Evolutionary conservation across 2,797 vertebrate genomes (phyloP).

Genomic region (Sorex maritimensis): DNA sequence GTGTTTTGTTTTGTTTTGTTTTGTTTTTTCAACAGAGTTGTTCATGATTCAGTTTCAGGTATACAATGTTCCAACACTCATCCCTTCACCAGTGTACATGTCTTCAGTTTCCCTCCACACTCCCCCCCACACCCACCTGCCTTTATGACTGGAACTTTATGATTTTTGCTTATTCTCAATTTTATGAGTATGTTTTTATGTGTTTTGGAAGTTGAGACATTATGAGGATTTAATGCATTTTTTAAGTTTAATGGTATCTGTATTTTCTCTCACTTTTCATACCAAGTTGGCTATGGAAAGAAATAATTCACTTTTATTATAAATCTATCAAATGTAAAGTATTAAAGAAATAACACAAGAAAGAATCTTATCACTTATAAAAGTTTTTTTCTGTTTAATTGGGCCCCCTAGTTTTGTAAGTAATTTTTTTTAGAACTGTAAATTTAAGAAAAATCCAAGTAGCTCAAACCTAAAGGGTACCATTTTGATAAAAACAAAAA

Average conservation of each 20-base stretch:
- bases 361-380: slow-evolving; percentile 64
- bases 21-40: no score
- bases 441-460: slow-evolving; percentile 80
- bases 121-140: no score
- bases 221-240: background rate
- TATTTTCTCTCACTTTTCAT: slow-evolving; percentile 59
- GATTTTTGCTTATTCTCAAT: background rate
- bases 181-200: slow-evolving; percentile 44
- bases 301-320: slow-evolving; percentile 76
- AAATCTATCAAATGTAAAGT: slow-evolving; percentile 76
- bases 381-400: slow-evolving; percentile 78
- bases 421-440: slow-evolving; percentile 79
- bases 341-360: slow-evolving; percentile 66
- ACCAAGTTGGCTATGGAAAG: slow-evolving; percentile 46
- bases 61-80: no score
- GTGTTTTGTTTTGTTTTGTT: background rate
- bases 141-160: no score
- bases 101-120: no score
- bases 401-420: slow-evolving; percentile 75
- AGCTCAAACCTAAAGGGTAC: slow-evolving; percentile 81
- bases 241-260: slow-evolving; percentile 33
- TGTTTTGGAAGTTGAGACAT: slow-evolving; percentile 62
- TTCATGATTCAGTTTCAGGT: no score
- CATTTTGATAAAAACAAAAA: slow-evolving; percentile 84
- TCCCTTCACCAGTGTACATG: no score